Evolutionary conservation across 2,888 invertebrate species (phyloP), one percentile per base, ranked within the genome.

Genomic region (Zygaena filipendulae): DNA sequence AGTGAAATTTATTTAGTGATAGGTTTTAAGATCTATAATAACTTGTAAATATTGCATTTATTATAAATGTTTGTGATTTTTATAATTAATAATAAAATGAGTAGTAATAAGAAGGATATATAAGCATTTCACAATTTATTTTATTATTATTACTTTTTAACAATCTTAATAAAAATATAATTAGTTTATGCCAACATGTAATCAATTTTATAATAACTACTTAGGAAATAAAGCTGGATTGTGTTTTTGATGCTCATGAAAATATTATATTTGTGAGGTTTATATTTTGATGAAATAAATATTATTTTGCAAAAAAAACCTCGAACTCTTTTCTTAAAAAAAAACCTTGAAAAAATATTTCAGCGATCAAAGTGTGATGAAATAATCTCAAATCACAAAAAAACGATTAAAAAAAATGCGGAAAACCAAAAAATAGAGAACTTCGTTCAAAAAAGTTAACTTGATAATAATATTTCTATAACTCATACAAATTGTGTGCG

Each of bases 41-140:
- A 44, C 49, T 30, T 74, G 71, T 75, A 74, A 70, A 75, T 74
- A 74, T 62, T 70, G 77, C 75, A 75, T 77, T 77, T 77, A n/a
- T n/a, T n/a, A 16, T 16, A 69, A 52, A 58, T 47, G 49, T 69
- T 68, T 71, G 71, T 71, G 69, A 68, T 71, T 66, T 59, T 51
- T 16, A 16, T 16, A 16, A 16, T 16, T 16, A 16, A 16, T n/a
- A 16, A 16, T 16, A 16, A 16, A 4, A 6, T 6, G 4, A 16
- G 16, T 16, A 16, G 16, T 6, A 7, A 6, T 16, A 16, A 16
- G 16, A 16, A 16, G n/a, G n/a, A n/a, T n/a, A n/a, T n/a, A n/a
- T n/a, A n/a, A n/a, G n/a, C n/a, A n/a, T n/a, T n/a, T 57, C 40
- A 51, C 47, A 46, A 39, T 52, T 48, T 46, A 44, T 37, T 39